Evolutionary conservation across 2,888 invertebrate species (phyloP).

Genomic region (Volucella inanis): DNA sequence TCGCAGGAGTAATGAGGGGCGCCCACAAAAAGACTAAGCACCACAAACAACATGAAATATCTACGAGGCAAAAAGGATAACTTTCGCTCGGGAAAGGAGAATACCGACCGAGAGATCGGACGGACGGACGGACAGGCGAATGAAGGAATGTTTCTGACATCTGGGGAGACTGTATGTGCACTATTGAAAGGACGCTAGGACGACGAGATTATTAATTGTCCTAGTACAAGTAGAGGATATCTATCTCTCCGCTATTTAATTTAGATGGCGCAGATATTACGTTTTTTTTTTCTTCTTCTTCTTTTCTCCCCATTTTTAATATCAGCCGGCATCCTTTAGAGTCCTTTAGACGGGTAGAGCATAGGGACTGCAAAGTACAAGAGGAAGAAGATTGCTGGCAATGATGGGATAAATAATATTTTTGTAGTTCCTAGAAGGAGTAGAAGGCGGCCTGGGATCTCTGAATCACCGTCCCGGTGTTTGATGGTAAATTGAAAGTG

Average conservation of each 20-base stretch:
- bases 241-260: constrained; percentile 62
- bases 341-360: neutral
- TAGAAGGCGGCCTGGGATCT: neutral
- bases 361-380: neutral
- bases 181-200: constrained; percentile 1
- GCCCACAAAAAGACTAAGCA: constrained; percentile 52
- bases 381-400: neutral
- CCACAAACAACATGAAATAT: constrained; percentile 64
- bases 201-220: constrained; percentile 70
- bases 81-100: constrained; percentile 17
- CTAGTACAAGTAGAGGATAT: constrained; percentile 57
- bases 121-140: constrained; percentile 8
- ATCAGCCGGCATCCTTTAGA: neutral
- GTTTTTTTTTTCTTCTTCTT: constrained; percentile 17
- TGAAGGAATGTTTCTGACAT: constrained; percentile 59
- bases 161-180: neutral
- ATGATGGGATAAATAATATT: constrained; percentile 53
- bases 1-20: neutral
- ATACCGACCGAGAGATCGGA: neutral
- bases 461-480: constrained; percentile 7
- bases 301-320: constrained; percentile 19
- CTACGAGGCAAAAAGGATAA: constrained; percentile 57
- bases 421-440: constrained; percentile 30
- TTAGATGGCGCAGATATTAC: constrained; percentile 63
- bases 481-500: constrained; percentile 68